Evolutionary conservation across 2,888 invertebrate genomes (phyloP).

Genomic region (Archaeoteleia sp.): DNA sequence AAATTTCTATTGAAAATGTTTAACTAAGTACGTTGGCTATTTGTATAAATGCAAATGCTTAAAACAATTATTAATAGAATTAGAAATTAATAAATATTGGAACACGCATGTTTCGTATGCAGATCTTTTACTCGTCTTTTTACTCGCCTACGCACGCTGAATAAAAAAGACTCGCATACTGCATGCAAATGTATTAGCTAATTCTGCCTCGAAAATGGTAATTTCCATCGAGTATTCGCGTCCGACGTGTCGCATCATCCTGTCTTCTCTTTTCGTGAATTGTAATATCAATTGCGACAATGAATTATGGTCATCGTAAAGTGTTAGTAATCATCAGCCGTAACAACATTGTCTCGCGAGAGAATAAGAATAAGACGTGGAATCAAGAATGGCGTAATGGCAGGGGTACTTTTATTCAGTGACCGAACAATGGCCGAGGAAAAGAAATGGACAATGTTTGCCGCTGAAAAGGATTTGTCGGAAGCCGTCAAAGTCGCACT

Average conservation of each 20-base stretch:
- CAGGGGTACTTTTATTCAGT: constrained; percentile 8
- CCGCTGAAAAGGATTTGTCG: constrained; percentile 9
- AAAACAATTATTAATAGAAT: no score
- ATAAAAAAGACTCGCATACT: no score
- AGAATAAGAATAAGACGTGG: neutral
- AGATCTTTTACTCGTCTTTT: no score
- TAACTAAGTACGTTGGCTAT: no score
- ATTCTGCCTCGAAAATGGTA: no score
- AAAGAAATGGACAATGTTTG: constrained; percentile 4
- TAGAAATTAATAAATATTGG: no score
- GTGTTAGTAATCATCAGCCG: neutral
- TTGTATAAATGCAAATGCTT: no score
- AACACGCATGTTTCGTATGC: no score
- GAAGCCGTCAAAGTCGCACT: constrained; percentile 4
- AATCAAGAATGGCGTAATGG: constrained; percentile 1
- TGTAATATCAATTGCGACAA: neutral
- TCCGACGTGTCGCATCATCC: neutral
- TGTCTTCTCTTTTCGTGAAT: neutral
- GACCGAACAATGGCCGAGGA: constrained; percentile 15
- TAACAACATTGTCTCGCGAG: neutral
- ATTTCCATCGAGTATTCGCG: neutral
- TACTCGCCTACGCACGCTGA: no score
- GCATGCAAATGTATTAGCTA: no score
- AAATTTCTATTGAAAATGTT: no score
- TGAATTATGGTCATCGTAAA: neutral